Evolutionary conservation across 2,888 invertebrate genomes (phyloP).

Genomic region (Parascotia fuliginaria): DNA sequence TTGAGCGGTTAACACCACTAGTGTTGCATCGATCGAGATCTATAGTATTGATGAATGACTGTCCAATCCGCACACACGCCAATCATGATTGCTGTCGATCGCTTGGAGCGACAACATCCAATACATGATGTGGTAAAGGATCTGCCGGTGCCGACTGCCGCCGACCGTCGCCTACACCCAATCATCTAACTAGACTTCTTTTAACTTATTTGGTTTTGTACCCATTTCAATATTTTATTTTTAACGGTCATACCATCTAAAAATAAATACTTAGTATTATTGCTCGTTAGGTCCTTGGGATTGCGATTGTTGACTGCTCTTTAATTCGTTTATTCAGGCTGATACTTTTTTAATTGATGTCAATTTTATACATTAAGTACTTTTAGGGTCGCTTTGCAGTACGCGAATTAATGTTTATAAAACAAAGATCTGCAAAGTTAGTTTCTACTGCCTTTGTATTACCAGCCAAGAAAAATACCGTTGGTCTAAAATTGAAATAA

Average conservation of each 20-base stretch:
- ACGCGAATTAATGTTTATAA: neutral
- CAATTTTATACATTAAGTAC: conserved; percentile 1
- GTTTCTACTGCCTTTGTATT: too few species aligned
- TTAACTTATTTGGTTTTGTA: conserved; percentile 33
- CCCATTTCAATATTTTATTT: conserved; percentile 32
- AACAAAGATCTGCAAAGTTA: too few species aligned
- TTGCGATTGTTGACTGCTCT: conserved; percentile 25
- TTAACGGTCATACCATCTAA: conserved; percentile 18
- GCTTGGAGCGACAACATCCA: conserved; percentile 49
- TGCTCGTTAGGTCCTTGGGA: conserved; percentile 30
- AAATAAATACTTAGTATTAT: conserved; percentile 29
- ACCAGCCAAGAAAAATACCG: too few species aligned
- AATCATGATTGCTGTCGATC: conserved; percentile 41
- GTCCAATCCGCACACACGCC: conserved; percentile 43
- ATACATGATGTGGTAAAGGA: conserved; percentile 46
- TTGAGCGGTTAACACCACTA: conserved; percentile 41
- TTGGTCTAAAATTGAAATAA: too few species aligned
- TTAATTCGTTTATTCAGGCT: conserved; percentile 29
- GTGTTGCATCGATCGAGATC: conserved; percentile 40
- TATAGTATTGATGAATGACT: conserved; percentile 51
- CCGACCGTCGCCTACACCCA: conserved; percentile 27
- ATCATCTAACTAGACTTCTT: conserved; percentile 26
- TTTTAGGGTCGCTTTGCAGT: neutral
- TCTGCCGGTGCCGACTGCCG: conserved; percentile 32
- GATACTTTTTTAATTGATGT: conserved; percentile 26